Percentiles rank a stretch among this genome's conserved stretches.
Evolutionary conservation across 2,888 invertebrate genomes (phyloP).

Genomic region (Plebejus melissa): DNA sequence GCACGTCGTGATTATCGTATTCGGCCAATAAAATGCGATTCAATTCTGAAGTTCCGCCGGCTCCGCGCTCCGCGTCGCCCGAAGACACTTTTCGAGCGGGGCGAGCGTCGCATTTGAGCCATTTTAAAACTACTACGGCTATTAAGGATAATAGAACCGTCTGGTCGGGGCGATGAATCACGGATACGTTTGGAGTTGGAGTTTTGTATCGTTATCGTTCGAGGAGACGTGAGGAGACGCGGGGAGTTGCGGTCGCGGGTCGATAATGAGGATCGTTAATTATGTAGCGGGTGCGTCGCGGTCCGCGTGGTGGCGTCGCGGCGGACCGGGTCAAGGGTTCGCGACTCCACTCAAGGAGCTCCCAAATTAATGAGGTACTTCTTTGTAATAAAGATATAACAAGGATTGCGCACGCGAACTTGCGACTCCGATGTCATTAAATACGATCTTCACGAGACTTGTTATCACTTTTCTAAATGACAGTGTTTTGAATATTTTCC

Average conservation of each 20-base stretch:
- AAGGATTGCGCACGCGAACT: slow-evolving; percentile 78
- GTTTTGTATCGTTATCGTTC: slow-evolving; percentile 56
- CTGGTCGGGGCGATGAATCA: slow-evolving; percentile 65
- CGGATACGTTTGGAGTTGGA: slow-evolving; percentile 65
- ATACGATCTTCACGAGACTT: slow-evolving; percentile 67
- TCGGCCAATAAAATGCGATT: slow-evolving; percentile 68
- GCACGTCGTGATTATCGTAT: slow-evolving; percentile 59
- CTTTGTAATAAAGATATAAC: slow-evolving; percentile 81
- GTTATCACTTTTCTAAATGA: slow-evolving; percentile 72
- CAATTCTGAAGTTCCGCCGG: slow-evolving; percentile 64
- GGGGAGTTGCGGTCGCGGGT: background rate
- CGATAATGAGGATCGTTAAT: slow-evolving; percentile 76
- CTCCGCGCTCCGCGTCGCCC: slow-evolving; percentile 58
- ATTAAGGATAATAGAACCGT: slow-evolving; percentile 76
- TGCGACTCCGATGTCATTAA: slow-evolving; percentile 72
- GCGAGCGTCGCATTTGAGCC: slow-evolving; percentile 70
- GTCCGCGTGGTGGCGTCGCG: slow-evolving; percentile 66
- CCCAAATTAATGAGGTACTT: slow-evolving; percentile 80
- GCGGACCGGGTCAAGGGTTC: slow-evolving; percentile 76
- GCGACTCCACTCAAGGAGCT: slow-evolving; percentile 74
- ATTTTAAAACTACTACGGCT: slow-evolving; percentile 75
- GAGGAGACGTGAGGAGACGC: slow-evolving; percentile 32
- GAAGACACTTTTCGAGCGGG: slow-evolving; percentile 61
- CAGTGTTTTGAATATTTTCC: slow-evolving; percentile 39
- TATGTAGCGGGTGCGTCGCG: slow-evolving; percentile 71